A percentile compares a stretch with the other conserved stretches of the same genome.
Evolutionary conservation across 2,888 invertebrate genomes (phyloP).

Genomic region (Lissocephala sabroskyi): DNA sequence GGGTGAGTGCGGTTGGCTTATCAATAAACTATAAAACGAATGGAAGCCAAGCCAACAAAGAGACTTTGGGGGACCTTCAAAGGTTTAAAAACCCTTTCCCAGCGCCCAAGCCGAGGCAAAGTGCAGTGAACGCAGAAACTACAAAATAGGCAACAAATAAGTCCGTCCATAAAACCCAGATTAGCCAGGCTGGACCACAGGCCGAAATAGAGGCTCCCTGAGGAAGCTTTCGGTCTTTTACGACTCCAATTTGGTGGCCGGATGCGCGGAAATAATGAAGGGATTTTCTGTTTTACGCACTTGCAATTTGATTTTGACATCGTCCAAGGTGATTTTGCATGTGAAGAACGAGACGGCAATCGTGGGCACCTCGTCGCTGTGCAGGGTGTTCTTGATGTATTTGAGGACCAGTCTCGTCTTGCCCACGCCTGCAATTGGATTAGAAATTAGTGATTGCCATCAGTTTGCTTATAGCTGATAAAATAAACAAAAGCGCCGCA

Average conservation of each 20-base stretch:
- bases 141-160: conserved; percentile 45
- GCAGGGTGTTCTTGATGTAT: conserved; percentile 85
- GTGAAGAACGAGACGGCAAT: conserved; percentile 93
- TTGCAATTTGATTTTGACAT: conserved; percentile 83
- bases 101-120: too few relatives aligned
- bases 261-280: too few relatives aligned
- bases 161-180: conserved; percentile 37
- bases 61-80: background rate
- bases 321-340: conserved; percentile 83
- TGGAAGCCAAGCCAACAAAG: conserved; percentile 1
- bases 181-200: conserved; percentile 31
- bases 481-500: too few relatives aligned
- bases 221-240: conserved; percentile 1
- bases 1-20: conserved; percentile 39
- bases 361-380: conserved; percentile 84
- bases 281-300: too few relatives aligned
- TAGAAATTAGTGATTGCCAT: too few relatives aligned
- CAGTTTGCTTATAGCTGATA: too few relatives aligned
- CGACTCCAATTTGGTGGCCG: background rate
- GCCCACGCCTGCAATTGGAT: conserved; percentile 90
- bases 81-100: too few relatives aligned
- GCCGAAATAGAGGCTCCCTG: conserved; percentile 30
- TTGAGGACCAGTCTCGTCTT: conserved; percentile 89
- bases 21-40: conserved; percentile 58
- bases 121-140: conserved; percentile 55